Evolutionary conservation across 2,888 invertebrate species (phyloP).

Genomic region (Deroplatys truncata): DNA sequence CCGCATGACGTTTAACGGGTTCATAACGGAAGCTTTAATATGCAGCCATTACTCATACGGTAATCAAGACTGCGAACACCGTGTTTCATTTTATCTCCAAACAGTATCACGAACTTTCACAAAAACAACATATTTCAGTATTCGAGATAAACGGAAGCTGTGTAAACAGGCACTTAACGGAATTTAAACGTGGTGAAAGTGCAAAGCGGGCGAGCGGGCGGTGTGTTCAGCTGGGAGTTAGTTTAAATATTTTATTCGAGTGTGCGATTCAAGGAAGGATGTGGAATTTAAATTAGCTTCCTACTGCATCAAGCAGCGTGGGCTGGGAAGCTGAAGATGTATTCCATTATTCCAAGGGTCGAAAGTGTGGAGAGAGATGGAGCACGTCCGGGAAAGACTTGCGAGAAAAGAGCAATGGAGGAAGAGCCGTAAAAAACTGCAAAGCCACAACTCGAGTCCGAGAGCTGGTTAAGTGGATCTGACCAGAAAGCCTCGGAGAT

Average conservation of each 20-base stretch:
- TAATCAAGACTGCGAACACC: no score
- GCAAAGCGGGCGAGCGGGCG: not conserved
- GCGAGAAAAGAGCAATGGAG: not conserved
- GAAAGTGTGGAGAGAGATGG: not conserved
- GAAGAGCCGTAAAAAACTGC: not conserved
- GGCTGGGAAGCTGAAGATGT: conserved; percentile 7
- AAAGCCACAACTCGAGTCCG: not conserved
- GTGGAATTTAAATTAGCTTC: conserved; percentile 22
- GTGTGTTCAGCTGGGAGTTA: not conserved
- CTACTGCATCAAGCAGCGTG: not conserved
- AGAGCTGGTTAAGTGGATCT: not conserved
- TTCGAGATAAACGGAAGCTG: not conserved
- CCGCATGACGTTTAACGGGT: no score
- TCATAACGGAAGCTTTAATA: no score
- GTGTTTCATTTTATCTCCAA: not conserved
- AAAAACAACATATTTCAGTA: not conserved
- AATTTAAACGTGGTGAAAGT: not conserved
- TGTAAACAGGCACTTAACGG: not conserved
- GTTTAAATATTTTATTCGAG: conserved; percentile 22
- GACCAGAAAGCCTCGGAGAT: not conserved
- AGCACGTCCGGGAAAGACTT: not conserved
- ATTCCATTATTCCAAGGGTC: conserved; percentile 8
- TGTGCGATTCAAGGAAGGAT: conserved; percentile 21
- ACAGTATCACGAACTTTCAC: not conserved
- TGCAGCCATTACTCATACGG: no score